Conservation (phyloP, 2,797 vertebrate species). For the Saxicola maurus region DNA sequence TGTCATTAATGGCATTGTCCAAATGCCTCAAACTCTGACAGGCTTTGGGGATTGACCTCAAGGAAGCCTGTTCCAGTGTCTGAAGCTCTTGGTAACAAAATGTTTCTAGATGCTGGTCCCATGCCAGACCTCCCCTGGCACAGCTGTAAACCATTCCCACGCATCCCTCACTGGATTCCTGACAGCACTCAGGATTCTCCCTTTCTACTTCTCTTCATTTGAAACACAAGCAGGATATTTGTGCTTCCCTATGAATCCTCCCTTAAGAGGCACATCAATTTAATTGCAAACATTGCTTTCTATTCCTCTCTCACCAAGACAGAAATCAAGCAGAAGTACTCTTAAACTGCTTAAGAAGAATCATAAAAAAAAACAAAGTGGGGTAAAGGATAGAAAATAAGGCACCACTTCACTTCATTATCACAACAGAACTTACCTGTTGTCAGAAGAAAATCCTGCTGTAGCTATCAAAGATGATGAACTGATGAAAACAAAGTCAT, state of each 20-base stretch:
- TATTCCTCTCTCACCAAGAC: background rate
- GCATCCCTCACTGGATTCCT: fast-evolving
- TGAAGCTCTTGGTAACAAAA: background rate
- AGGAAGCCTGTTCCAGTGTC: background rate
- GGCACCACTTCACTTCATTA: background rate
- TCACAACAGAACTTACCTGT: conserved; percentile 77
- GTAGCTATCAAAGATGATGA: conserved; percentile 96
- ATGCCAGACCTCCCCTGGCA: background rate
- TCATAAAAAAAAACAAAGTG: background rate
- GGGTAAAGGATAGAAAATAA: background rate
- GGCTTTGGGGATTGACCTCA: background rate
- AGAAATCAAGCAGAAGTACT: background rate
- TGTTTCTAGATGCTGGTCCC: background rate
- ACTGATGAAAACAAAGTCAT: conserved; percentile 95
- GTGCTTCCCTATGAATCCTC: background rate
- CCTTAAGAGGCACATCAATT: background rate
- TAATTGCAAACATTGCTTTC: background rate
- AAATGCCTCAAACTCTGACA: background rate
- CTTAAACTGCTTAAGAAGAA: background rate
- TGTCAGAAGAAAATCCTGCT: conserved; percentile 93
- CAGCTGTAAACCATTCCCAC: background rate
- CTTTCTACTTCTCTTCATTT: background rate
- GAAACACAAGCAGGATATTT: background rate
- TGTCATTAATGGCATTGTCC: background rate
- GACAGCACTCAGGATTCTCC: fast-evolving